Percentiles rank a stretch among this genome's conserved stretches.
phyloP scores from a whole-genome alignment of 2,888 invertebrate species.

The Electrophaes corylata region DNA sequence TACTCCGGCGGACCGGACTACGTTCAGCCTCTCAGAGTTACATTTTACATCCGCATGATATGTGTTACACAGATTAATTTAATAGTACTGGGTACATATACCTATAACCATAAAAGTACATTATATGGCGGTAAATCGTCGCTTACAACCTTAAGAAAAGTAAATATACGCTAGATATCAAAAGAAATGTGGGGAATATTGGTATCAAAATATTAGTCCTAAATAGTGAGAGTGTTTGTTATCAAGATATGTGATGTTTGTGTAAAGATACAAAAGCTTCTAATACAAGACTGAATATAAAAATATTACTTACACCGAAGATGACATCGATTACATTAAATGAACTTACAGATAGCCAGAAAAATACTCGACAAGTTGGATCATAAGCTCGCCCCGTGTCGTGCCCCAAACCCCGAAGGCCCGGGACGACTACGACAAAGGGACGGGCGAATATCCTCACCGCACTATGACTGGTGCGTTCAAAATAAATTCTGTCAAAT shows the following conservation, averaged over 20 bases:
- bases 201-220: constrained; percentile 81
- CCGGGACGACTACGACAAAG: constrained; percentile 32
- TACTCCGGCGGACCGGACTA: constrained; percentile 63
- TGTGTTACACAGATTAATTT: constrained; percentile 76
- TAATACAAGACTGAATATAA: constrained; percentile 65
- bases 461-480: constrained; percentile 62
- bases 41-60: constrained; percentile 78
- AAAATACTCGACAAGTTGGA: constrained; percentile 58
- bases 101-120: constrained; percentile 75
- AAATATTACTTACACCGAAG: constrained; percentile 71
- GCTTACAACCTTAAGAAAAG: constrained; percentile 72
- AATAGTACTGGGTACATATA: constrained; percentile 77
- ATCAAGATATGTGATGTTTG: constrained; percentile 81
- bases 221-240: constrained; percentile 71
- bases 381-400: constrained; percentile 56
- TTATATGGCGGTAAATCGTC: constrained; percentile 69
- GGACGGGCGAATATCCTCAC: constrained; percentile 41
- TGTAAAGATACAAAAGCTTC: constrained; percentile 73
- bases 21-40: constrained; percentile 70
- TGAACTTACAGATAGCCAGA: constrained; percentile 58
- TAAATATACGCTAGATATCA: constrained; percentile 76
- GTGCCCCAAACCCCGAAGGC: background rate
- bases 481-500: constrained; percentile 57
- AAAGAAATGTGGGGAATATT: constrained; percentile 80
- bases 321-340: constrained; percentile 56